Base-by-base conservation (phyloP, 2,797 vertebrate species). In the Smutsia temminckii region DNA sequence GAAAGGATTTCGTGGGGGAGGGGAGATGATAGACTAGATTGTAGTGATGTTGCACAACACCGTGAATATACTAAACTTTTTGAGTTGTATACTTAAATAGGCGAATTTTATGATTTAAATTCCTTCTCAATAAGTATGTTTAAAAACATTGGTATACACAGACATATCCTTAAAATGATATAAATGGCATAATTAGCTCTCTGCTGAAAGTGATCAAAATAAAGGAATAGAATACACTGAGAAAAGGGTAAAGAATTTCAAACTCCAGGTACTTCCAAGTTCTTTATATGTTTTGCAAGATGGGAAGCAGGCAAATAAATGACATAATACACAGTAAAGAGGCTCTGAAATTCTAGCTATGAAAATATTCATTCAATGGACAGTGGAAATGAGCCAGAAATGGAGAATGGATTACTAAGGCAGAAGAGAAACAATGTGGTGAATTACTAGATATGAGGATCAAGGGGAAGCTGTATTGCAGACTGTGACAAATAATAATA, bases 51-150 rank as follows among this genome's bases (percentile, higher is more conserved):
- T 55, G 8, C 4, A 55, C 20, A 72, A 27, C 80, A 40, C 40
- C 68, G 40, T 66, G 42, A 78, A 61, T 51, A 61, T 49, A 25
- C 69, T 85, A 21, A 71, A 64, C 87, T 53, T 79, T 55, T 11
- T 42, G n/a, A 97, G 66, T 11, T 49, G 4, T 64, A 55, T 16
- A 75, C 32, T 66, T 71, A 92, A 74, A 49, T 53, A 63, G 3
- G 12, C 71, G 64, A 63, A 86, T 51, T 46, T 77, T 92, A 61
- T 66, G 68, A 71, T 85, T 80, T 84, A 92, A 93, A 32, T 81
- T 61, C 17, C 61, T 74, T 66, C 21, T n/a, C 57, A 94, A 77
- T 61, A 83, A 91, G 37, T 37, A 74, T 83, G 57, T 83, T 90
- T 42, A 32, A 78, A 93, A 74, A 46, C 53, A 68, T 32, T 81